Evolutionary conservation across 1,140 invertebrate species (phyloP), one percentile per base, ranked within the genome.

Genomic region (Cephus cinctus): DNA sequence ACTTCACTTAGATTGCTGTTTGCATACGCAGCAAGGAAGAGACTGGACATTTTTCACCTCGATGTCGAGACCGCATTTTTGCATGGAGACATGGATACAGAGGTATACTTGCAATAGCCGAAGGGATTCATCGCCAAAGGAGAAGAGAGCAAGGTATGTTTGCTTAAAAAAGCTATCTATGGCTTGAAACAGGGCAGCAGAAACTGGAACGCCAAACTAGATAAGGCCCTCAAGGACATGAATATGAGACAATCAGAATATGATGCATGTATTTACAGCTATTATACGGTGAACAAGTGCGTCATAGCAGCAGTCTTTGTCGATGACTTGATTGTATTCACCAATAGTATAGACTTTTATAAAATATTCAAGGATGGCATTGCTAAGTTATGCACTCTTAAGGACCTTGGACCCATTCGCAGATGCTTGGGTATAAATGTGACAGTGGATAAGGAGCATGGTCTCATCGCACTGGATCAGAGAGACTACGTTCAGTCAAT

Each of bases 21-120:
- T 20, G 52, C 43, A 20, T 15, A 50, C n/a, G 55, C 56, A 25
- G 60, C 54, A 43, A 36, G 32, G 12, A 11, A 44, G 21, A 43
- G 52, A 22, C 43, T 55, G 15, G 5, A 59, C 3, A 41, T 70
- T 16, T 14, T 43, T 2, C 71, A 75, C 22, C 47, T 65, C n/a
- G 71, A 73, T 50, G 57, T 73, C 1, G 51, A 49, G 12, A 70
- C 62, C 6, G 68, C 68, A 2, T 73, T 72, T 56, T 43, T 76
- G 12, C 50, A 78, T 54, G 71, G 66, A 5, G 43, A 60, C 5
- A 38, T 78, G 5, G 52, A 70, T 5, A 65, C 73, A 49, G 59
- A 57, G 27, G 53, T 75, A 1, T 77, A 65, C 44, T 58, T 77
- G 43, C 16, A 57, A 30, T 49, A 56, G 43, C 65, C 71, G 12